phyloP scores from a whole-genome alignment of 2,888 invertebrate species.

The Hydropsyche betteni region DNA sequence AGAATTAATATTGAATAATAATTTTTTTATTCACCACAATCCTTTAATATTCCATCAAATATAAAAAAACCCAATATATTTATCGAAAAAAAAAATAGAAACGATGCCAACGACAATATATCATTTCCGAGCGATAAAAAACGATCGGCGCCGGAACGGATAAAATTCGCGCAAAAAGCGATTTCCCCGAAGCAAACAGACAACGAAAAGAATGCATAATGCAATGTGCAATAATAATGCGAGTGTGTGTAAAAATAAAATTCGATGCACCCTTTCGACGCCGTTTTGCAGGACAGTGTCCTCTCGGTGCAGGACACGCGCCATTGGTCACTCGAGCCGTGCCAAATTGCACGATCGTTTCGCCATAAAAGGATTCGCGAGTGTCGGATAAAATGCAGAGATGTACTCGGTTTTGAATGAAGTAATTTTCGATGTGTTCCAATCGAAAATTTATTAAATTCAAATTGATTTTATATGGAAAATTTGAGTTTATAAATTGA shows the following conservation, averaged over 20 bases:
- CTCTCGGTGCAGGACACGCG: slow-evolving; percentile 36
- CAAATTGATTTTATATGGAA: too few species aligned
- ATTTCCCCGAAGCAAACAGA: slow-evolving; percentile 6
- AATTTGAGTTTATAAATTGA: too few species aligned
- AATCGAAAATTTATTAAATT: too few species aligned
- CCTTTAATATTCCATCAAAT: too few species aligned
- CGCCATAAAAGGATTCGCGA: too few species aligned
- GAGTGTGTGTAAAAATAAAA: slow-evolving; percentile 10
- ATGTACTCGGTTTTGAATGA: too few species aligned
- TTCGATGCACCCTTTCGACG: slow-evolving; percentile 45
- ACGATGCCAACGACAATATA: neutral
- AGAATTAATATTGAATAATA: too few species aligned
- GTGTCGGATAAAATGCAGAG: too few species aligned
- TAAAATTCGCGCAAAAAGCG: slow-evolving; percentile 40
- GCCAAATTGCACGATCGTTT: slow-evolving; percentile 42
- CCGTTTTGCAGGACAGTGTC: slow-evolving; percentile 43
- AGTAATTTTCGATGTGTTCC: too few species aligned
- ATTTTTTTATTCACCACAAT: too few species aligned
- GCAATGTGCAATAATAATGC: neutral
- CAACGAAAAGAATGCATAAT: slow-evolving; percentile 29
- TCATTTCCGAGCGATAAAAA: slow-evolving; percentile 47
- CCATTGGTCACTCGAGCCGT: slow-evolving; percentile 48
- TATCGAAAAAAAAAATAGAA: too few species aligned
- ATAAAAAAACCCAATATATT: too few species aligned
- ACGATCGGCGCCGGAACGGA: slow-evolving; percentile 32